These are phyloP conservation scores for Notodonta ziczac DNA, from an alignment of 2,888 invertebrate species.

Conservation along the genomic window DNA sequence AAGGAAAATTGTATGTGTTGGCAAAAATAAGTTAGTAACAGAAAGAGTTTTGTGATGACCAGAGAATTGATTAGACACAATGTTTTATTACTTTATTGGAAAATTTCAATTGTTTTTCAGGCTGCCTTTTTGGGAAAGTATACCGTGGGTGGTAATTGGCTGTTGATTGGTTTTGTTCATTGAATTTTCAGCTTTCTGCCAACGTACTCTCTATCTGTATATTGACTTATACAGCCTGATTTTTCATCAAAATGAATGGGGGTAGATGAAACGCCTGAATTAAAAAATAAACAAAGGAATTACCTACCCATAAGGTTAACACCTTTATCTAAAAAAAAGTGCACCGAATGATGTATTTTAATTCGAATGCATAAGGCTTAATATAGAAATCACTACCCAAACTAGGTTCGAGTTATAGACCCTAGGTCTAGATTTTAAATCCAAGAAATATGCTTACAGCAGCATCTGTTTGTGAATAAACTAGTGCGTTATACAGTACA, in stretches of 20 bases:
- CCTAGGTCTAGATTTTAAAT: background rate
- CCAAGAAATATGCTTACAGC: conserved; percentile 2
- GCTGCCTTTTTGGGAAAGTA: conserved; percentile 32
- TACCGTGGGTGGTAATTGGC: conserved; percentile 40
- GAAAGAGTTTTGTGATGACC: conserved; percentile 52
- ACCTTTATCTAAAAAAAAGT: no score
- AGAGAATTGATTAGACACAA: conserved; percentile 64
- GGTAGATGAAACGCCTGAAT: no score
- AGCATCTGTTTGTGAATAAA: conserved; percentile 11
- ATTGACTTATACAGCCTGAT: no score
- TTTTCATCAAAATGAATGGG: no score
- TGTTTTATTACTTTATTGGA: conserved; percentile 52
- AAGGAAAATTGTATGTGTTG: background rate
- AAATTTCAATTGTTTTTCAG: conserved; percentile 45
- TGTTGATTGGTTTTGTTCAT: conserved; percentile 18
- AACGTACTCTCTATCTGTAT: background rate
- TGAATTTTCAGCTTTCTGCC: background rate
- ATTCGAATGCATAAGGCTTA: background rate
- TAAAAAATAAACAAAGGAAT: no score
- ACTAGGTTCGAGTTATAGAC: background rate
- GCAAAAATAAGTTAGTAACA: conserved; percentile 20
- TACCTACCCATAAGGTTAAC: no score
- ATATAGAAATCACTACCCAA: background rate
- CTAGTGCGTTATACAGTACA: conserved; percentile 19
- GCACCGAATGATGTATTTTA: no score